A percentile compares a stretch with the other conserved stretches of the same genome.
Evolutionary conservation across 2,888 invertebrate species (phyloP).

Genomic region (Cactoblastis cactorum): DNA sequence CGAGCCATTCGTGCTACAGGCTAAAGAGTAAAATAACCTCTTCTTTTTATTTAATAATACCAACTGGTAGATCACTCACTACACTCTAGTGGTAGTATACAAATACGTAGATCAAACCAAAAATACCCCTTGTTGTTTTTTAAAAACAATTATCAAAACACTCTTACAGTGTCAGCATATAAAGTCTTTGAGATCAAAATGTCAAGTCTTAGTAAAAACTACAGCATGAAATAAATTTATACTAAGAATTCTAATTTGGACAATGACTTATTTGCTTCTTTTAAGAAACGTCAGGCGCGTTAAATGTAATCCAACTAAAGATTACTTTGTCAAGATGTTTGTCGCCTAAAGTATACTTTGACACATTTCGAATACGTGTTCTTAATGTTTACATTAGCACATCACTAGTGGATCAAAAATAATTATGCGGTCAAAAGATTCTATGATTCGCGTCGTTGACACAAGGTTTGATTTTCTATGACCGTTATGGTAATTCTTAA

Average conservation of each 20-base stretch:
- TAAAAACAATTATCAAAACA: neutral
- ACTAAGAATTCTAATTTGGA: conserved; percentile 34
- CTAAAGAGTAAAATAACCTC: too few relatives aligned
- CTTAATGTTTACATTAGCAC: conserved; percentile 53
- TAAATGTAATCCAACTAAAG: conserved; percentile 48
- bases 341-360: conserved; percentile 57
- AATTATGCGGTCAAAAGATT: conserved; percentile 6
- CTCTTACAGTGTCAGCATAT: neutral
- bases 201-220: conserved; percentile 1
- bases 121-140: too few relatives aligned
- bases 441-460: neutral
- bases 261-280: conserved; percentile 51
- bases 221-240: conserved; percentile 27
- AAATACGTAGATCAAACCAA: too few relatives aligned
- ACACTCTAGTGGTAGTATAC: too few relatives aligned
- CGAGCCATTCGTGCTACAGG: too few relatives aligned
- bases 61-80: too few relatives aligned
- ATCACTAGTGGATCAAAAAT: conserved; percentile 40
- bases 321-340: conserved; percentile 60
- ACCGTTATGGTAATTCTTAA: neutral
- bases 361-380: conserved; percentile 58
- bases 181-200: neutral
- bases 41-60: too few relatives aligned
- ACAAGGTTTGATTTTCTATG: neutral
- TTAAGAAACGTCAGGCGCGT: conserved; percentile 47